Conservation (phyloP, 92 coral and sea anemone genomes). For the Porites evermanni region DNA sequence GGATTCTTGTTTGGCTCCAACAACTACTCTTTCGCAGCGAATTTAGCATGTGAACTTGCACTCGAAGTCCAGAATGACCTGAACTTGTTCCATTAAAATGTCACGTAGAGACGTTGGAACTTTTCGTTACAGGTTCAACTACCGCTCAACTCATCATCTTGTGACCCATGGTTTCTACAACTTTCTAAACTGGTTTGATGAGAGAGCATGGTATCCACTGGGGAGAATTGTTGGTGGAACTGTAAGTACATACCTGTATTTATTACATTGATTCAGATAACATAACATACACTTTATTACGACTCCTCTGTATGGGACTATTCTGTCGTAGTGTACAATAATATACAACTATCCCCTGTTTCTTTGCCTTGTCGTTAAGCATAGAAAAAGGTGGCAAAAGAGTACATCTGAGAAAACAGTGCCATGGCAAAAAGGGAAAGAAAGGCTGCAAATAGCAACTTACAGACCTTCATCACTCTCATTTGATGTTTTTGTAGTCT, state of each 20-base stretch:
- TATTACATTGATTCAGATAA: too few relatives aligned
- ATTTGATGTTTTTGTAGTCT: too few relatives aligned
- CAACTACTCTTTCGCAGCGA: background rate
- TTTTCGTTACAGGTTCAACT: constrained; percentile 81
- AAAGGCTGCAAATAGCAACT: too few relatives aligned
- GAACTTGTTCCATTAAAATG: constrained; percentile 6
- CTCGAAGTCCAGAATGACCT: background rate
- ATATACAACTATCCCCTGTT: too few relatives aligned
- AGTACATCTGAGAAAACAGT: too few relatives aligned
- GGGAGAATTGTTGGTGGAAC: constrained; percentile 99
- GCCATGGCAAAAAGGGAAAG: too few relatives aligned
- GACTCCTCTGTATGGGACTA: too few relatives aligned
- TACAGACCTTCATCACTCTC: too few relatives aligned
- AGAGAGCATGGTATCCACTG: constrained; percentile 98
- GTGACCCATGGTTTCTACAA: constrained; percentile 96
- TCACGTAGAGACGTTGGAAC: background rate
- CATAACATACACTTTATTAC: too few relatives aligned
- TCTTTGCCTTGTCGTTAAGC: too few relatives aligned
- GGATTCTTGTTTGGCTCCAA: constrained; percentile 18
- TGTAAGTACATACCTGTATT: constrained; percentile 65
- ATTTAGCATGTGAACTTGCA: constrained; percentile 2
- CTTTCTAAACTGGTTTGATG: constrained; percentile 99
- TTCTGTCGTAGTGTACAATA: too few relatives aligned
- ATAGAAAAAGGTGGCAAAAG: too few relatives aligned
- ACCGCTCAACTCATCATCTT: constrained; percentile 94